Base-by-base conservation (phyloP, 2,113 vertebrate genomes). In the Zapornia atra region DNA sequence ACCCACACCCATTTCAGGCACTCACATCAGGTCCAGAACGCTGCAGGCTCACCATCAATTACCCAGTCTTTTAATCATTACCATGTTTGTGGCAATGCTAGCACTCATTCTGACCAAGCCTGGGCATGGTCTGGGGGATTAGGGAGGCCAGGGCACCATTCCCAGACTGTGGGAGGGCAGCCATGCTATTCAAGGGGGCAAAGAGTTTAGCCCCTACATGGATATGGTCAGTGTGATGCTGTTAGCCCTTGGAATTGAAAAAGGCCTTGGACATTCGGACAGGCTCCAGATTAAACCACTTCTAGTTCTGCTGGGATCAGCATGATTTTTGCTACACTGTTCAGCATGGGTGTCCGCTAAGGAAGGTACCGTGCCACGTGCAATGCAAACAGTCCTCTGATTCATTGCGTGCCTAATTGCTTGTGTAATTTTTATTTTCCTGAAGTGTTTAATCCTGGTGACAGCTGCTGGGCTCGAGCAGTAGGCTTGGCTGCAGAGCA, bases 201-300 rank as follows among this genome's bases (percentile, higher is more conserved):
- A 42, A 33, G 20, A 48, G 40, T 26, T 95, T 46, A 77, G 40
- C 11, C 56, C 22, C 42, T 79, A 8, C 6, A 8, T 6, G 16
- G 19, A 81, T 0, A 0, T 38, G 16, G 75, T 17, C 2, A 15
- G 75, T 2, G 9, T 7, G 5, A 31, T 0, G 0, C 42, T 60
- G 31, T 46, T 54, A 81, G 84, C 28, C 19, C 69, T 50, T 20
- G 57, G n/a, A 57, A 38, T 1, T 15, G 48, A 63, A 53, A 53
- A 87, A 6, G n/a, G 31, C 19, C 19, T 17, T 42, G 81, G 60
- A 36, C 34, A 75, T 76, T 25, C 29, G 64, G 57, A 12, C 10
- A 77, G 66, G 34, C 31, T 86, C 31, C 82, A 66, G 46, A 28
- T 12, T 26, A 25, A 86, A 81, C 63, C 18, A 69, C 13, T 59